Evolutionary conservation across 2,797 vertebrate species (phyloP).

Genomic region (Tauraco hartlaubi): DNA sequence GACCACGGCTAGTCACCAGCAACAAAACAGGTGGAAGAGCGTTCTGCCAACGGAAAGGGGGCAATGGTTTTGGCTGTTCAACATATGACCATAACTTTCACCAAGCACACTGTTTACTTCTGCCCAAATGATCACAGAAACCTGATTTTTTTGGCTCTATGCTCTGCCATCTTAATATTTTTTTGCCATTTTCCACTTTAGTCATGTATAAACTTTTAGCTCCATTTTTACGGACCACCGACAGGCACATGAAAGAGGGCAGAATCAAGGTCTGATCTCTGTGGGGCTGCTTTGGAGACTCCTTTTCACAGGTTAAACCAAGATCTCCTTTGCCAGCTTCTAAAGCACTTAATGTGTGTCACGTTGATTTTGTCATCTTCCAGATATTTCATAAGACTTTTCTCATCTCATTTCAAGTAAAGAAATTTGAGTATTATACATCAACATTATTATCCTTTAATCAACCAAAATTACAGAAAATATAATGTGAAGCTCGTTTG

Average conservation of each 20-base stretch:
- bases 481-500: neutral
- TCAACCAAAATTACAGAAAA: neutral
- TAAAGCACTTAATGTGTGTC: neutral
- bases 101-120: neutral
- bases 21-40: neutral
- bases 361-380: neutral
- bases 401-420: neutral
- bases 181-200: neutral
- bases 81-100: neutral
- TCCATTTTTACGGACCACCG: neutral
- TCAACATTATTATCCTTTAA: neutral
- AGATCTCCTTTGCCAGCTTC: neutral
- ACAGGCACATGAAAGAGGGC: neutral
- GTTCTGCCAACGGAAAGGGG: neutral
- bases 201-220: neutral
- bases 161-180: neutral
- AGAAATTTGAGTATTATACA: neutral
- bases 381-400: neutral
- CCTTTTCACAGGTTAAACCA: neutral
- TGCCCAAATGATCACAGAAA: neutral
- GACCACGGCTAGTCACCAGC: neutral
- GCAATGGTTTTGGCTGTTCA: neutral
- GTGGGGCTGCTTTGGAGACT: neutral
- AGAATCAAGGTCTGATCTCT: neutral
- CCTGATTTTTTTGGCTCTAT: neutral